Evolutionary conservation across 2,113 vertebrate genomes (phyloP), one percentile per base, ranked within the genome.

Genomic region (Natator depressus): DNA sequence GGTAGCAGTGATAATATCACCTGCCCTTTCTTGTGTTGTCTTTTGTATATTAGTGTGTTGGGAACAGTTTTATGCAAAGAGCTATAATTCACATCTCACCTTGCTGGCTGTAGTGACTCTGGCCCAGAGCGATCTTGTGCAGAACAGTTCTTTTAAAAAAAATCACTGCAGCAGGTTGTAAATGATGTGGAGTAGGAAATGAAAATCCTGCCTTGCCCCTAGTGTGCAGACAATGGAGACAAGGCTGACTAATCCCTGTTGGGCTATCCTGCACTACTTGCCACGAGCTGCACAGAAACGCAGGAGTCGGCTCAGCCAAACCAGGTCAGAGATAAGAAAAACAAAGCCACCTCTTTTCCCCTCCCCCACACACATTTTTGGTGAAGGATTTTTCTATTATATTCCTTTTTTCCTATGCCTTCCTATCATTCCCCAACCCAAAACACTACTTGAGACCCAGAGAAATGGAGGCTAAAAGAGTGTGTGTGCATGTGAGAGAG

Each of bases 211-310:
- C 86, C n/a, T 90, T 87, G 57, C 38, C n/a, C 88, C 35, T 51
- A 11, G 47, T 47, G 78, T 80, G 87, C 35, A 42, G 47, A 92
- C 89, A 90, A 22, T 22, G 91, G 50, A 79, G 62, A 46, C 83
- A 84, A 94, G 81, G 72, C 80, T 93, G 69, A 50, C 62, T 53
- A 19, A 78, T 54, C 78, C 16, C 55, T 17, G 27, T 38, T 4
- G 35, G 46, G 12, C 54, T 93, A 80, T 0, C 0, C 51, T 84
- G n/a, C 42, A 84, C 13, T n/a, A 0, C 1, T 0, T 84, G 72
- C 24, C 22, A 29, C 0, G 16, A 76, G 46, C 31, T 4, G 4
- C 1, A 0, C 38, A n/a, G 59, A 88, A 88, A 17, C 82, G 22
- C 76, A 12, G 72, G 8, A 6, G 31, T 8, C 8, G 19, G 7